Percentiles rank a stretch among this genome's conserved stretches.
Evolutionary conservation across 2,113 vertebrate species (phyloP).

Genomic region (Carassius carassius): DNA sequence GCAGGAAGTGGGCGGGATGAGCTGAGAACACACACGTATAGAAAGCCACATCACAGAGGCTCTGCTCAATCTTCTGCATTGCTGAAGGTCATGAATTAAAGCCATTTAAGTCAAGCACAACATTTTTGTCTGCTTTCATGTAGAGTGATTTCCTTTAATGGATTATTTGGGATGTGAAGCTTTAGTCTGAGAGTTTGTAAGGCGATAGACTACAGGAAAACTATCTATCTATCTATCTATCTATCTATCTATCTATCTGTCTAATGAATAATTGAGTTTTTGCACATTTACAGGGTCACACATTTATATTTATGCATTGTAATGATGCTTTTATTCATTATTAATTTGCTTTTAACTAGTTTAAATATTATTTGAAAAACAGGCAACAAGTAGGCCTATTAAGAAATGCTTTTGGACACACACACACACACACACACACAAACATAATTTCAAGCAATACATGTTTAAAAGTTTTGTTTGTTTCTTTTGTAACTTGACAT

Average conservation of each 20-base stretch:
- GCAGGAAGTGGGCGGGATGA: slow-evolving; percentile 19
- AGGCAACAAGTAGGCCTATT: no score
- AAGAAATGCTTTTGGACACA: no score
- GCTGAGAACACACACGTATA: neutral
- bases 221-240: neutral
- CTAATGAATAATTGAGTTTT: no score
- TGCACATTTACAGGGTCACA: no score
- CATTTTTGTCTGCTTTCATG: neutral
- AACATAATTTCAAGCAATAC: no score
- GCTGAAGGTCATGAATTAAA: neutral
- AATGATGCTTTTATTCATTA: no score
- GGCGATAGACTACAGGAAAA: neutral
- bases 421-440: no score
- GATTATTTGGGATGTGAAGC: neutral
- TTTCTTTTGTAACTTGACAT: no score
- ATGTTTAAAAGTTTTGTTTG: no score
- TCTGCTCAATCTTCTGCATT: neutral
- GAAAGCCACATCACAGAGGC: neutral
- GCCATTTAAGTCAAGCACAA: neutral
- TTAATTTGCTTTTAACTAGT: no score
- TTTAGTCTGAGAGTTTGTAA: neutral
- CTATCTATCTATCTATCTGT: neutral
- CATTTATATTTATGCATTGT: no score
- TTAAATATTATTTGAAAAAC: no score
- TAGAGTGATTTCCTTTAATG: neutral